Percentiles rank a stretch among this genome's conserved stretches.
phyloP scores from a whole-genome alignment of 2,113 vertebrate species.

The Gambusia holbrooki region DNA sequence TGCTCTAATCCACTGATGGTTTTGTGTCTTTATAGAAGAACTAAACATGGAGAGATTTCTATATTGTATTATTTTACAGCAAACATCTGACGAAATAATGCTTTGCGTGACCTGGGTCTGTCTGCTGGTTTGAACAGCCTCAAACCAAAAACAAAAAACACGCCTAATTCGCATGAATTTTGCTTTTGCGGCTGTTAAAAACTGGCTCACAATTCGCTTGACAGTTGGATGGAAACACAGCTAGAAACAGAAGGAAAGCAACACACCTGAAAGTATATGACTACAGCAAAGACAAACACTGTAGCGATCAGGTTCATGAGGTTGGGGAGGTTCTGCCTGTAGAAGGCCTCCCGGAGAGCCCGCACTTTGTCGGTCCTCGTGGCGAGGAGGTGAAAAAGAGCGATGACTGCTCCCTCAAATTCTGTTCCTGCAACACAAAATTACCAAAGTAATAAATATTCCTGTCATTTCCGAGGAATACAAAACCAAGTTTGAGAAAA shows the following conservation, averaged over 20 bases:
- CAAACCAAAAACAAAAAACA: too few relatives aligned
- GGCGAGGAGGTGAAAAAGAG: slow-evolving; percentile 95
- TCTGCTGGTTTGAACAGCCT: too few relatives aligned
- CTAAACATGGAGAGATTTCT: too few relatives aligned
- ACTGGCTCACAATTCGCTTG: too few relatives aligned
- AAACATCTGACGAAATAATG: too few relatives aligned
- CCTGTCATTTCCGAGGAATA: neutral
- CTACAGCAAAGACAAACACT: slow-evolving; percentile 96
- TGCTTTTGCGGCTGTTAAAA: too few relatives aligned
- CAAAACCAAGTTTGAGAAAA: neutral
- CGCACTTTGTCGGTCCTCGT: slow-evolving; percentile 98
- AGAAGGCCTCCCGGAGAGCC: slow-evolving; percentile 96
- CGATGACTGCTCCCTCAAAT: slow-evolving; percentile 97
- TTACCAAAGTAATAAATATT: neutral
- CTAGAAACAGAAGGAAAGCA: neutral
- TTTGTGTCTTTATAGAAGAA: too few relatives aligned
- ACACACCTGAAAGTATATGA: slow-evolving; percentile 98
- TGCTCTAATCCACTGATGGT: too few relatives aligned
- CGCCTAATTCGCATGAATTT: too few relatives aligned
- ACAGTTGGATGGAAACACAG: too few relatives aligned
- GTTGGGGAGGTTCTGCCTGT: slow-evolving; percentile 98
- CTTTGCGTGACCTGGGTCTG: too few relatives aligned
- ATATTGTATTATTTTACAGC: too few relatives aligned
- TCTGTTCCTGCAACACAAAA: slow-evolving; percentile 86
- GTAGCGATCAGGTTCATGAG: slow-evolving; percentile 98